Percentiles rank a stretch among this genome's conserved stretches.
Conservation (phyloP, 2,113 vertebrate species). For the Dendropsophus ebraccatus region DNA sequence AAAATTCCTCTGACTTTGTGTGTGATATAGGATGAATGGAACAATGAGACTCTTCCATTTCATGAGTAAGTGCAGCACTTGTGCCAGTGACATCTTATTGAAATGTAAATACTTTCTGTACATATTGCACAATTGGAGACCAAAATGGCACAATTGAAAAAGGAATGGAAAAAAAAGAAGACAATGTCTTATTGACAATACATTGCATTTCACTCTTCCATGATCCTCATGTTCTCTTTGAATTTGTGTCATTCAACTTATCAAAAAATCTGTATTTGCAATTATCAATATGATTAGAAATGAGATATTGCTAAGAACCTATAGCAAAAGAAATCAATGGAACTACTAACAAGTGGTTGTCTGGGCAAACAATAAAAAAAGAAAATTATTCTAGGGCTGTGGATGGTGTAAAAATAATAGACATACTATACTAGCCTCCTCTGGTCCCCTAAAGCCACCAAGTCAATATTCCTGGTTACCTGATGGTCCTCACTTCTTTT, state of each 20-base stretch:
- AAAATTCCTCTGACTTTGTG: slow-evolving; percentile 32
- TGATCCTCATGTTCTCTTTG: not conserved
- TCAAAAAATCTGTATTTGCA: not conserved
- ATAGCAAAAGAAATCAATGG: not conserved
- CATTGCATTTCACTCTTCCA: not conserved
- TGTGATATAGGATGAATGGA: slow-evolving; percentile 40
- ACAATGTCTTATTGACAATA: slow-evolving; percentile 26
- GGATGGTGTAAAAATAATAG: too few species aligned
- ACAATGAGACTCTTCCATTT: slow-evolving; percentile 38
- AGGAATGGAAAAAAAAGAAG: slow-evolving; percentile 5
- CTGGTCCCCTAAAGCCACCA: too few species aligned
- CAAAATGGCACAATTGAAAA: not conserved
- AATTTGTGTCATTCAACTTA: not conserved
- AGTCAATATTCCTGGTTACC: too few species aligned
- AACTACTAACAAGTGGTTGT: too few species aligned
- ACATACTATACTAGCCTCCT: too few species aligned
- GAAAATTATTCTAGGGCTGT: too few species aligned
- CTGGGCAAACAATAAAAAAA: too few species aligned
- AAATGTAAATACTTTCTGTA: slow-evolving; percentile 35
- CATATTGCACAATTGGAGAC: slow-evolving; percentile 14
- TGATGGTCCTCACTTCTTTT: too few species aligned
- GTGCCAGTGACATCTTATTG: slow-evolving; percentile 35
- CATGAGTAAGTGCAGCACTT: slow-evolving; percentile 31
- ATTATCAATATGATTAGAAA: not conserved
- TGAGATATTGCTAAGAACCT: not conserved